These are phyloP conservation scores for Lepus townsendii DNA, from an alignment of 2,797 vertebrate species.

Conservation along the genomic window DNA sequence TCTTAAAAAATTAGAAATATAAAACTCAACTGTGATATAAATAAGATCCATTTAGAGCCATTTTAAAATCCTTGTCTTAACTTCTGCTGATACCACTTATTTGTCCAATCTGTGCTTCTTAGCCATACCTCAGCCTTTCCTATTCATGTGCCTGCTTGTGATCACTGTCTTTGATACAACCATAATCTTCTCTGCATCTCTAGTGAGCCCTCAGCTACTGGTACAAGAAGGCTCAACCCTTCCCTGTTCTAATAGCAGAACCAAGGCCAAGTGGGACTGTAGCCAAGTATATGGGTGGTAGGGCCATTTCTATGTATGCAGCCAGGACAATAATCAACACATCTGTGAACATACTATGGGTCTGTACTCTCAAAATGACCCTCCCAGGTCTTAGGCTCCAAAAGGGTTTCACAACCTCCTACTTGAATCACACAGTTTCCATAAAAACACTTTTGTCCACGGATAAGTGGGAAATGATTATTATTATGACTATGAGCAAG, in stretches of 20 bases:
- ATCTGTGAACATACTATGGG: not conserved
- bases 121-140: not conserved
- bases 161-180: not conserved
- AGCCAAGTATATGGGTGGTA: not conserved
- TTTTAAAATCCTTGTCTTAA: conserved; percentile 13
- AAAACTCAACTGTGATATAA: not conserved
- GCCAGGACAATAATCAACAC: not conserved
- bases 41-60: not conserved
- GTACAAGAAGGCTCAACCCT: not conserved
- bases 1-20: not conserved
- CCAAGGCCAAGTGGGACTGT: not conserved
- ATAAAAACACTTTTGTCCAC: not conserved
- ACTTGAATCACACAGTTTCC: not conserved
- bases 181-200: not conserved
- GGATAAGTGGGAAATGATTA: not conserved
- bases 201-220: not conserved
- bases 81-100: not conserved
- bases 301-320: not conserved
- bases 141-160: not conserved
- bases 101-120: not conserved
- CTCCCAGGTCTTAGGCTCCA: not conserved
- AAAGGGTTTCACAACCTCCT: not conserved
- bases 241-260: not conserved
- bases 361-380: not conserved
- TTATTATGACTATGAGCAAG: not conserved